These are phyloP conservation scores for Peromyscus maniculatus DNA, from an alignment of 2,113 vertebrate species.

Conservation along the genomic window DNA sequence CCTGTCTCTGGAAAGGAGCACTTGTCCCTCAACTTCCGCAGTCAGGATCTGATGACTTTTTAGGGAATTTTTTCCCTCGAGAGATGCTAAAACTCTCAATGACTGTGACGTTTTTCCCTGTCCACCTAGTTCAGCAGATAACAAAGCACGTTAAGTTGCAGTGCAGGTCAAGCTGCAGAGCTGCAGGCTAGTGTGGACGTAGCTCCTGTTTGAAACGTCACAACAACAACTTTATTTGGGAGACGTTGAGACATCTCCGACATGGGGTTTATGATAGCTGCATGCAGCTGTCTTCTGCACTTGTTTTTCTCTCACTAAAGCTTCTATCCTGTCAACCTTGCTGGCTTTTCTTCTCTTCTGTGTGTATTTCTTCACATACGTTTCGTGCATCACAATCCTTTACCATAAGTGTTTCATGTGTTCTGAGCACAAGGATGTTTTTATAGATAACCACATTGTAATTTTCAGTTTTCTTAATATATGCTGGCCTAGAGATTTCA, in stretches of 20 bases:
- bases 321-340: background rate
- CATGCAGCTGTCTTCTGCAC: accelerated
- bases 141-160: background rate
- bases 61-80: background rate
- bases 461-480: background rate
- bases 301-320: background rate
- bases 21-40: background rate
- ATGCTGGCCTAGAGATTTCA: background rate
- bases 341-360: background rate
- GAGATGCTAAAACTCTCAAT: background rate
- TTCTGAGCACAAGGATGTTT: conserved; percentile 13
- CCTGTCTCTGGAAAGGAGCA: background rate
- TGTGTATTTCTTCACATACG: background rate
- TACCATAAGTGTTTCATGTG: background rate
- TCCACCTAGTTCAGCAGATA: background rate
- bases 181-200: background rate
- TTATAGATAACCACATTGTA: background rate
- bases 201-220: background rate
- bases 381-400: background rate
- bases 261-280: background rate
- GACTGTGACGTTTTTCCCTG: background rate
- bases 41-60: background rate
- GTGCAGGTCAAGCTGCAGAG: background rate
- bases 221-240: background rate
- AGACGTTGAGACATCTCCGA: conserved; percentile 24